phyloP scores from a whole-genome alignment of 2,113 vertebrate genomes.

The Trachemys scripta region DNA sequence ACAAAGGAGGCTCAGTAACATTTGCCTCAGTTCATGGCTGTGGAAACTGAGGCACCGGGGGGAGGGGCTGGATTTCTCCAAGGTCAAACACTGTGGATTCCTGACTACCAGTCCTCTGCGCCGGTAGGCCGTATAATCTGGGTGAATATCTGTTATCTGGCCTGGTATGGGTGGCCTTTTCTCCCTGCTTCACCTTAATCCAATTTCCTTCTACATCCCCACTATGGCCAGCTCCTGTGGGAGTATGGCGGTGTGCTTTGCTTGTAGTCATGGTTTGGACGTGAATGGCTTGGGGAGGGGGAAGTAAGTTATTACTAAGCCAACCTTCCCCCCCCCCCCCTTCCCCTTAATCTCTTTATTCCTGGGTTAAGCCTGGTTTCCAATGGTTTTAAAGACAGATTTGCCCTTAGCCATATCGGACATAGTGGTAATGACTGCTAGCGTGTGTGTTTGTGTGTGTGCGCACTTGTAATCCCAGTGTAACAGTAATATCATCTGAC shows the following conservation, averaged over 20 bases:
- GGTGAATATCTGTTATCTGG: neutral
- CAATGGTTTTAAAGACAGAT: neutral
- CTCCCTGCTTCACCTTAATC: neutral
- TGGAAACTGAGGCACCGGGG: neutral
- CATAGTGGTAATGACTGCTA: neutral
- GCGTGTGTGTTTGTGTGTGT: neutral
- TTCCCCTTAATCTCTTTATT: neutral
- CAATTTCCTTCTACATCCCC: fast-evolving
- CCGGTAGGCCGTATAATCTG: neutral
- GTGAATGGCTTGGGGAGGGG: neutral
- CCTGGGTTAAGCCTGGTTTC: neutral
- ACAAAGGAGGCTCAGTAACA: neutral
- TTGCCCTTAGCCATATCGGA: neutral
- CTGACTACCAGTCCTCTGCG: neutral
- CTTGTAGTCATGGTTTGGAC: neutral
- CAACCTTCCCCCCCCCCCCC: neutral
- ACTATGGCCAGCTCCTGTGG: neutral
- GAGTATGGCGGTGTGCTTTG: neutral
- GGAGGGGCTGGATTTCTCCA: neutral
- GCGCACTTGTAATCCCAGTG: neutral
- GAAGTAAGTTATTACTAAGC: neutral
- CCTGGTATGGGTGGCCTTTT: neutral
- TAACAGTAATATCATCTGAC: neutral
- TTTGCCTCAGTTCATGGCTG: neutral
- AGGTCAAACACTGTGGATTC: neutral